Evolutionary conservation across 2,113 vertebrate species (phyloP).

Genomic region (Neolamprologus longior): DNA sequence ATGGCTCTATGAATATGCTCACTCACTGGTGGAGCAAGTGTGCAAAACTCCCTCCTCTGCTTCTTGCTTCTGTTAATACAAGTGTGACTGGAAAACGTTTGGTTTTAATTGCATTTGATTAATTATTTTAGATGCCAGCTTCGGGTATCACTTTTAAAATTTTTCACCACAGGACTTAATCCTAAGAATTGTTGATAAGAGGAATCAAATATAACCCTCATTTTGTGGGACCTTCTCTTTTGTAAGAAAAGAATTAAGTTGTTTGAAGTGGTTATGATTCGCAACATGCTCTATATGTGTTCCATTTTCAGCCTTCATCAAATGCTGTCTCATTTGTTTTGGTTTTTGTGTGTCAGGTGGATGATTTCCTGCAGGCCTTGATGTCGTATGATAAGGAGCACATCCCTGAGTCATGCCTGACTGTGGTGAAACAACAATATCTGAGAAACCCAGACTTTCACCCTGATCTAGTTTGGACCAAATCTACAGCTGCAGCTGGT

Average conservation of each 20-base stretch:
- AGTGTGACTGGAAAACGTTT: background rate
- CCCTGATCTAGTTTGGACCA: conserved; percentile 73
- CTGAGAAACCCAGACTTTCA: conserved; percentile 78
- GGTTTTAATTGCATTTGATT: background rate
- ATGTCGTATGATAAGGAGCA: conserved; percentile 79
- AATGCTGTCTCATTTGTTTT: background rate
- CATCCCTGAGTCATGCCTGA: conserved; percentile 78
- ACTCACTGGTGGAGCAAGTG: background rate
- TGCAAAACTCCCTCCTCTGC: background rate
- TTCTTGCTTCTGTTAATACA: background rate
- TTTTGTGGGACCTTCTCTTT: background rate
- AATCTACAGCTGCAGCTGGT: conserved; percentile 81
- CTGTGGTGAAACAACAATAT: conserved; percentile 76
- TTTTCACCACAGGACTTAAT: background rate
- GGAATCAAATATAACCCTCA: background rate
- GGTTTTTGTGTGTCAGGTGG: conserved; percentile 58
- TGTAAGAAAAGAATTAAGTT: background rate
- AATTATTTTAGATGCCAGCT: background rate
- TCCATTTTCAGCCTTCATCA: background rate
- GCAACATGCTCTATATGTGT: background rate
- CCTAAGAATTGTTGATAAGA: background rate
- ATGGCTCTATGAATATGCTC: conserved; percentile 57
- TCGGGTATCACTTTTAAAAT: background rate
- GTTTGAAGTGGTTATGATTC: background rate
- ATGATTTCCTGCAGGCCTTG: conserved; percentile 79